Evolutionary conservation across 2,888 invertebrate species (phyloP), one percentile per base, ranked within the genome.

Genomic region (Tolmerus cingulatus): DNA sequence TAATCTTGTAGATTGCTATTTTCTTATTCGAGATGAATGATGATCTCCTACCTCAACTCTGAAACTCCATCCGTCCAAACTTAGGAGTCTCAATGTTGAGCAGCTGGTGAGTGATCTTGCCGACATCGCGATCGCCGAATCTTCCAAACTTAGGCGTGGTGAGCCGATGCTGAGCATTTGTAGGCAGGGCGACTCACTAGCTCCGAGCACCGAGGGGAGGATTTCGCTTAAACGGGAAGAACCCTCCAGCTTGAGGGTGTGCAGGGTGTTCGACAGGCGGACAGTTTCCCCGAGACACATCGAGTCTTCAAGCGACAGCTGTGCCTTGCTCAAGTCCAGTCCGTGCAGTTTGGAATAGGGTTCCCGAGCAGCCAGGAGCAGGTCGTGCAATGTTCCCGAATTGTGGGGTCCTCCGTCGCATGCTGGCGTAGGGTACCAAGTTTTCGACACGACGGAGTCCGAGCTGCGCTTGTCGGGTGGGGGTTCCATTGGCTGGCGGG

Each of bases 61-160:
- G 89, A 94, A 94, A 74, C 93, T 94, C 94, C 94, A 94, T 88
- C 94, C 94, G 89, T 94, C 94, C 88, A 94, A 91, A 89, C 93
- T 93, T 81, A 94, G 92, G 27, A 94, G 91, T 66, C 93, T 91
- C 4, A 94, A 91, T 5, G 93, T 93, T 14, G 93, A 93, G 79
- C 93, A 93, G 89, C 92, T 93, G 14, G 90, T 90, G 74, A 91
- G 87, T 5, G 91, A 89, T 88, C 91, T 89, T 1, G 91, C 90
- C 51, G 90, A 90, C 90, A 91, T 91, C 27, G 89, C 89, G 57
- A 91, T 90, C 74, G 93, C 92, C 43, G 92, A 92, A 90, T 94
- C 94, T 87, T 93, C 94, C 87, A 94, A 91, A 37, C 93, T 93
- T 66, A 94, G 91, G 87, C 94, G 91, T 30, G 94, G 93, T 85